phyloP scores from a whole-genome alignment of 2,113 vertebrate species.

The Indri indri region DNA sequence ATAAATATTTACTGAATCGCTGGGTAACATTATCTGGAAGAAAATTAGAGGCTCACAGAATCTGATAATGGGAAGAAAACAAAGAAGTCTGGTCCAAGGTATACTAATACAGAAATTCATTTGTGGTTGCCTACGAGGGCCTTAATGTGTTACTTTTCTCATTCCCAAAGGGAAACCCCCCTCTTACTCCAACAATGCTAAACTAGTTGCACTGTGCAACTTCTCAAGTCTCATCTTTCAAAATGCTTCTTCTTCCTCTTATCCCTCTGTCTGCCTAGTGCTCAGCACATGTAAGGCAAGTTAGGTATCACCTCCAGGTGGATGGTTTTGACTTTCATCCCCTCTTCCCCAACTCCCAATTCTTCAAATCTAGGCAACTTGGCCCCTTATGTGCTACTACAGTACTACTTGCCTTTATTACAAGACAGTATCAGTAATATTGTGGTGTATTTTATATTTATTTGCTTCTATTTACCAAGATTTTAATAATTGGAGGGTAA shows the following conservation, averaged over 20 bases:
- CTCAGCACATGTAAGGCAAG: background rate
- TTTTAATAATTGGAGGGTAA: background rate
- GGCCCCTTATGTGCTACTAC: fast-evolving
- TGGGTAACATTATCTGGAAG: background rate
- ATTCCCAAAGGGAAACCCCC: background rate
- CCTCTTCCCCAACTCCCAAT: background rate
- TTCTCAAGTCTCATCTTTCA: background rate
- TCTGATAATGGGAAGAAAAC: background rate
- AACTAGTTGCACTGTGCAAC: background rate
- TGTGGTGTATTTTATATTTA: background rate
- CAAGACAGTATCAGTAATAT: background rate
- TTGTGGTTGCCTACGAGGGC: background rate
- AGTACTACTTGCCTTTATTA: background rate
- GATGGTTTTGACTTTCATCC: background rate
- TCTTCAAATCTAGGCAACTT: background rate
- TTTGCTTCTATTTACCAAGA: background rate
- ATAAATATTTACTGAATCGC: conserved; percentile 20
- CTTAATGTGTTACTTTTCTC: background rate
- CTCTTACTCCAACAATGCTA: background rate
- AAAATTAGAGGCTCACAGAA: background rate
- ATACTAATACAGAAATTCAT: background rate
- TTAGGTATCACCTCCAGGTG: background rate
- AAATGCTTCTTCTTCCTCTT: background rate
- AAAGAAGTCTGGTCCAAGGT: background rate
- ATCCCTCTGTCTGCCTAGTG: background rate